Evolutionary conservation across 2,888 invertebrate species (phyloP).

Genomic region (Nymphalis urticae): DNA sequence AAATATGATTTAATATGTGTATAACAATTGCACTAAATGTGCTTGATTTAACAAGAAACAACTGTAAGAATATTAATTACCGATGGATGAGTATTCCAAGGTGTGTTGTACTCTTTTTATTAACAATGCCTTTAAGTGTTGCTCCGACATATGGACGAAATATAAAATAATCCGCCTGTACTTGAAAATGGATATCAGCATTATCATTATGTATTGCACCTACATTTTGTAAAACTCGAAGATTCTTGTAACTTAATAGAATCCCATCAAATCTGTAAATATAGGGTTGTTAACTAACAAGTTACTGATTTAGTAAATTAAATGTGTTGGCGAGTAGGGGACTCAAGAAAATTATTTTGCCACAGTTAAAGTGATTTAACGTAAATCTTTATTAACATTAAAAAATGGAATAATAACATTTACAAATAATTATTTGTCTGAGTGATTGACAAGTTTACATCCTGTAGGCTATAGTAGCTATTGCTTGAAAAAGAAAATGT

Average conservation of each 20-base stretch:
- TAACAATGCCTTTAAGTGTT: constrained; percentile 83
- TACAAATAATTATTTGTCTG: no score
- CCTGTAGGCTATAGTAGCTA: no score
- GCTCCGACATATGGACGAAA: constrained; percentile 83
- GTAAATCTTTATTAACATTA: no score
- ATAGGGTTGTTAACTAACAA: neutral
- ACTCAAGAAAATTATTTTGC: no score
- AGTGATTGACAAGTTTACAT: no score
- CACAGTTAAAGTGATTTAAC: no score
- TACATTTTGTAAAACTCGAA: constrained; percentile 79
- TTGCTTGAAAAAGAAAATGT: no score
- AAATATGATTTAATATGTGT: no score
- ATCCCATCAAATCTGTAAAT: constrained; percentile 84
- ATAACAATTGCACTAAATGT: no score
- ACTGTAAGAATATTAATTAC: constrained; percentile 45
- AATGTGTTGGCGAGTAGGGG: no score
- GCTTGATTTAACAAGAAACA: neutral
- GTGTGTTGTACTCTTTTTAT: constrained; percentile 85
- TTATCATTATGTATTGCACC: constrained; percentile 84
- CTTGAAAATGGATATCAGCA: constrained; percentile 84
- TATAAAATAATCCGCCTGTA: constrained; percentile 86
- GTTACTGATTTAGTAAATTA: no score
- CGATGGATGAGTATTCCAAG: constrained; percentile 85
- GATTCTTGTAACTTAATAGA: constrained; percentile 84
- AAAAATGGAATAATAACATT: no score